Conservation (phyloP, 2,113 vertebrate genomes). For the Prionailurus viverrinus region DNA sequence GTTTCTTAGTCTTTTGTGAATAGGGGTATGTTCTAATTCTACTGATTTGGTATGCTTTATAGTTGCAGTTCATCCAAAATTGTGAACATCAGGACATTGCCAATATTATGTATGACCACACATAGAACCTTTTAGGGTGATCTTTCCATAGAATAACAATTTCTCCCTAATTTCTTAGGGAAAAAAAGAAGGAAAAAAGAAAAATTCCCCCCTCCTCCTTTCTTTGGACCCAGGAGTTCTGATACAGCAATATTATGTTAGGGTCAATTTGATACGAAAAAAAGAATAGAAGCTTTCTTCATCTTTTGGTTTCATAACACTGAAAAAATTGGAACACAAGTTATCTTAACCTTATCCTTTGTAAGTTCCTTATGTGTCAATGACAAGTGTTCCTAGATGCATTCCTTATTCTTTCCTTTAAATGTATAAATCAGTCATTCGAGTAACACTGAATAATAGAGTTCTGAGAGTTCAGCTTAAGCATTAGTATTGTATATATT, state of each 20-base stretch:
- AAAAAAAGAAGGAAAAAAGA: neutral
- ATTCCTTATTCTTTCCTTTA: neutral
- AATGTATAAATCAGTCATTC: neutral
- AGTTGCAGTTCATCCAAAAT: neutral
- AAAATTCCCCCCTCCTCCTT: neutral
- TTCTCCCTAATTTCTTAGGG: neutral
- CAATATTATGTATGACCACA: neutral
- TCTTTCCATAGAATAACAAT: neutral
- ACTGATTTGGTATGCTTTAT: neutral
- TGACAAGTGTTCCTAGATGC: neutral
- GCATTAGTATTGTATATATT: neutral
- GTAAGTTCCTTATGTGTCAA: neutral
- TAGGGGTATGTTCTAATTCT: constrained; percentile 15
- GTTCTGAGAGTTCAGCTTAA: neutral
- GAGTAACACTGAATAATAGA: neutral
- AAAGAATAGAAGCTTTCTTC: neutral
- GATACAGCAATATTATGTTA: neutral
- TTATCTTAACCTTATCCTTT: neutral
- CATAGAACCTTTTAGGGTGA: neutral
- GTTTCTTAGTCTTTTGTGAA: neutral
- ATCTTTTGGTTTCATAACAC: neutral
- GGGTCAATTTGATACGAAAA: neutral
- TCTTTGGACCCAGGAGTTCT: neutral
- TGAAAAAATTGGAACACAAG: neutral
- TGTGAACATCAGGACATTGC: neutral